Percentiles rank a stretch among this genome's conserved stretches.
Evolutionary conservation across 2,113 vertebrate genomes (phyloP).

Genomic region (Steatornis caripensis): DNA sequence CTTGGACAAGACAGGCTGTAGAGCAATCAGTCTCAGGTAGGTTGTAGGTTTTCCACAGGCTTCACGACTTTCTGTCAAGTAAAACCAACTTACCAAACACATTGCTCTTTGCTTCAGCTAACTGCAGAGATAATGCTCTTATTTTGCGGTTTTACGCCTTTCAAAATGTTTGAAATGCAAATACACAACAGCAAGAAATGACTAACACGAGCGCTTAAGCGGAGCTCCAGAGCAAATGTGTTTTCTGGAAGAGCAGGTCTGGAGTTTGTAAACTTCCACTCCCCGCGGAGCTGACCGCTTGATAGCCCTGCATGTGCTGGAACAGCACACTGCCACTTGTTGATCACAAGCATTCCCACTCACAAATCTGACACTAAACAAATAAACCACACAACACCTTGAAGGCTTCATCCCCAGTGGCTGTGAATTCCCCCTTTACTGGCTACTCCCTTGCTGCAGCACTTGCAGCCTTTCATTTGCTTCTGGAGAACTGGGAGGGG

Average conservation of each 20-base stretch:
- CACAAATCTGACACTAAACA: background rate
- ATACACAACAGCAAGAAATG: background rate
- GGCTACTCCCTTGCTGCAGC: background rate
- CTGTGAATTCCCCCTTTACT: background rate
- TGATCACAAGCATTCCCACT: background rate
- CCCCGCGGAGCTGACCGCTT: background rate
- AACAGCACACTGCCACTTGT: background rate
- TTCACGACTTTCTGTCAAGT: background rate
- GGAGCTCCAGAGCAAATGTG: background rate
- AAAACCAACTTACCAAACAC: accelerated
- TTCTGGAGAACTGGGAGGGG: background rate
- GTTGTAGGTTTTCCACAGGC: background rate
- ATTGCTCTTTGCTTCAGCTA: background rate
- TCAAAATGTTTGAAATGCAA: background rate
- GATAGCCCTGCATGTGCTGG: background rate
- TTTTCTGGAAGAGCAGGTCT: background rate
- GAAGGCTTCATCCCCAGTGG: background rate
- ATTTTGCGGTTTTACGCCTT: background rate
- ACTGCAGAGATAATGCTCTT: background rate
- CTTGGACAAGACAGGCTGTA: background rate
- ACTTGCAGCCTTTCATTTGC: background rate
- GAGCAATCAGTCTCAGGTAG: background rate
- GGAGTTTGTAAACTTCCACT: background rate
- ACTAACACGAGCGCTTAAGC: background rate
- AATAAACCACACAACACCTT: background rate